These are phyloP conservation scores for Synaphobranchus kaupii DNA, from an alignment of 2,797 vertebrate species.

Conservation along the genomic window DNA sequence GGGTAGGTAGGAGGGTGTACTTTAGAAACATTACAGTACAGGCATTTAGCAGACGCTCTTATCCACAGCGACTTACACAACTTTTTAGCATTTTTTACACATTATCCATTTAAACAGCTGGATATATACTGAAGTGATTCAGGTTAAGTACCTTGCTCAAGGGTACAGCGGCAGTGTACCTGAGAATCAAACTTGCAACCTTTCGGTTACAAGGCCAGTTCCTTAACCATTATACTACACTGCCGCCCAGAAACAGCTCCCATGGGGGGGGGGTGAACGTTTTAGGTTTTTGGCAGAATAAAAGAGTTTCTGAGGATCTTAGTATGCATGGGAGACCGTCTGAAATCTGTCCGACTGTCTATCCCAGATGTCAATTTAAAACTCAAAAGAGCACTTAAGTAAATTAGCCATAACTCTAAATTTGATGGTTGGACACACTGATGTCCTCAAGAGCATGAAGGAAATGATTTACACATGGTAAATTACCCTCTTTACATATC, in stretches of 20 bases:
- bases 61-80: too few species aligned
- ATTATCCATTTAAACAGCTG: too few species aligned
- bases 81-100: too few species aligned
- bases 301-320: neutral
- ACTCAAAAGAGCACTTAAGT: neutral
- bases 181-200: too few species aligned
- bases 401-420: neutral
- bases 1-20: neutral
- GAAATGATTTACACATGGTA: neutral
- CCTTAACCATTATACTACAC: too few species aligned
- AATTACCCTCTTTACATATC: neutral
- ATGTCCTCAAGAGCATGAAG: neutral
- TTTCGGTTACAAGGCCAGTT: too few species aligned
- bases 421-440: neutral
- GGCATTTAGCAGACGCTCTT: too few species aligned
- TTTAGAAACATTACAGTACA: too few species aligned
- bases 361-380: neutral
- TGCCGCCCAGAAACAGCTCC: too few species aligned
- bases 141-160: too few species aligned
- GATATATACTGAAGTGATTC: too few species aligned
- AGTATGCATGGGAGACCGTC: neutral
- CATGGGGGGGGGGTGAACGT: neutral
- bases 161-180: too few species aligned
- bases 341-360: neutral
- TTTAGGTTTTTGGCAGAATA: neutral